Evolutionary conservation across 1,140 invertebrate genomes (phyloP).

Genomic region (Danaus plexippus): DNA sequence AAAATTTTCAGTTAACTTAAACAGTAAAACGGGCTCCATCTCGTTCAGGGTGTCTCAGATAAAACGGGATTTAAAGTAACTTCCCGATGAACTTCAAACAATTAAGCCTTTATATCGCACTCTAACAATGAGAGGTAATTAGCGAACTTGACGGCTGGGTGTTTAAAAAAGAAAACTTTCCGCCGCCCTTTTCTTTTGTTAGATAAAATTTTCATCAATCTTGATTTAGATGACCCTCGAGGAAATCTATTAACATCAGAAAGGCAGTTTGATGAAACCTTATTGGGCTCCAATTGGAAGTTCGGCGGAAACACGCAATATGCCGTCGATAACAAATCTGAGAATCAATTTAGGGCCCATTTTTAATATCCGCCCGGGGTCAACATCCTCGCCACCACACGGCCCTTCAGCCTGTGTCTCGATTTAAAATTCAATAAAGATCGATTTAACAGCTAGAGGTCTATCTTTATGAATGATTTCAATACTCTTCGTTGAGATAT

Average conservation of each 20-base stretch:
- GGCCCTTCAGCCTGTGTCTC: constrained; percentile 41
- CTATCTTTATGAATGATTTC: constrained; percentile 59
- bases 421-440: constrained; percentile 60
- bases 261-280: constrained; percentile 29
- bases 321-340: constrained; percentile 51
- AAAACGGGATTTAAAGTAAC: constrained; percentile 33
- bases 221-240: constrained; percentile 32
- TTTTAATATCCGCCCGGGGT: constrained; percentile 64
- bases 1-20: constrained; percentile 21
- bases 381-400: constrained; percentile 55
- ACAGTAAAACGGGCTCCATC: constrained; percentile 21
- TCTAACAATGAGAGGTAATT: constrained; percentile 56
- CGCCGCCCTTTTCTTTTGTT: constrained; percentile 28
- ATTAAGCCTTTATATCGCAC: constrained; percentile 53
- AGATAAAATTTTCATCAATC: constrained; percentile 37
- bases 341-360: constrained; percentile 58
- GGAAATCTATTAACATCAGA: constrained; percentile 44
- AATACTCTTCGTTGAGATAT: constrained; percentile 66
- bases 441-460: constrained; percentile 49
- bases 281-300: constrained; percentile 40
- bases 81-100: constrained; percentile 47
- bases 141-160: constrained; percentile 31
- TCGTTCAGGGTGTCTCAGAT: constrained; percentile 25
- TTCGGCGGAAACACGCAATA: constrained; percentile 51
- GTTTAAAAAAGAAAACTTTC: constrained; percentile 38